Conservation (phyloP, 2,113 vertebrate species). For the Glaucomys volans region DNA sequence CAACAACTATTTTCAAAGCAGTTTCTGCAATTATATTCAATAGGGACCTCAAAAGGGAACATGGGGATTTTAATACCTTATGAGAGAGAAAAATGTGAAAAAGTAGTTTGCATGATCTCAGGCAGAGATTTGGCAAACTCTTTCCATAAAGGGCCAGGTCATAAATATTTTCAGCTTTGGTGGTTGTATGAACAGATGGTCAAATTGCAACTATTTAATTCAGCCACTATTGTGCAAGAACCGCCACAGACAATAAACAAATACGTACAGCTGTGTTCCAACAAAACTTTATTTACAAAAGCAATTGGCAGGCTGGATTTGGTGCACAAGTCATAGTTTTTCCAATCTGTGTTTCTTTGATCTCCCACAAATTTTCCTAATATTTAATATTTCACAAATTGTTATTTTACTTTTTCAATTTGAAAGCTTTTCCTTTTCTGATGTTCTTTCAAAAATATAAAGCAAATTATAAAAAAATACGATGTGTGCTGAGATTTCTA, state of each 20-base stretch:
- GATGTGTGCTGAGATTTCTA: neutral
- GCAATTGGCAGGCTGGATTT: neutral
- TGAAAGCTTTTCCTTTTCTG: neutral
- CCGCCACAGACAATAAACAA: neutral
- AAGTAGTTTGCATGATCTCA: neutral
- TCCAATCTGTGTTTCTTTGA: neutral
- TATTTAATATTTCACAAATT: neutral
- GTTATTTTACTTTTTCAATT: neutral
- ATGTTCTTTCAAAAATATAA: neutral
- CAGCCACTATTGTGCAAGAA: neutral
- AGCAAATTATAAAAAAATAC: neutral
- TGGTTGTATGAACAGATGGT: neutral
- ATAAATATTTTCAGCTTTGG: neutral
- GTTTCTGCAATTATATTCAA: neutral
- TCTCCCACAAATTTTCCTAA: neutral
- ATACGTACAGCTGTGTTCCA: neutral
- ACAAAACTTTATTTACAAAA: constrained; percentile 21
- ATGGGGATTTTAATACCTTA: constrained; percentile 34
- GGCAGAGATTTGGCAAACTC: neutral
- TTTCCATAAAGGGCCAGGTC: neutral
- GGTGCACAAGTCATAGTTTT: neutral
- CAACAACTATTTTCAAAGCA: neutral
- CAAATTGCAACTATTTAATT: neutral
- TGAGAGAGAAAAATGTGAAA: neutral
- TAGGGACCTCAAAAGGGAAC: constrained; percentile 19